phyloP scores from a whole-genome alignment of 37 sponge, comb jelly and placozoan genomes.

The Aplysina aerophoba region DNA sequence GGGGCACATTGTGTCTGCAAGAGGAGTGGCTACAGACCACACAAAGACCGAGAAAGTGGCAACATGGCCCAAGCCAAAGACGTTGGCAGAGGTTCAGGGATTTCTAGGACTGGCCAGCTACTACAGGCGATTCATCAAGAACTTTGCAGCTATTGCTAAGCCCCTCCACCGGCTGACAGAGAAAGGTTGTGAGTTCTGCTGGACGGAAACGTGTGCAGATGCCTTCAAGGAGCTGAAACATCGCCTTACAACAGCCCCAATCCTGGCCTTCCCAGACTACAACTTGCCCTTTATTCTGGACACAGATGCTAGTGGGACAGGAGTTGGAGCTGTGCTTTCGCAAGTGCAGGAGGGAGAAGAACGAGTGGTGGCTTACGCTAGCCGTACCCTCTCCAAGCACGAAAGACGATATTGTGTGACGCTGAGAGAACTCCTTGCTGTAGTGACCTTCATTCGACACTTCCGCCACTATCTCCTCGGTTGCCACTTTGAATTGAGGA shows the following conservation, averaged over 20 bases:
- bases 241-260: background rate
- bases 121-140: slow-evolving; percentile 15
- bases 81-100: background rate
- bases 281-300: background rate
- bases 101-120: slow-evolving; percentile 8
- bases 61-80: background rate
- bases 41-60: background rate
- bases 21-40: slow-evolving; percentile 4
- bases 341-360: slow-evolving; percentile 18
- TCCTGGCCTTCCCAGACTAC: slow-evolving; percentile 17
- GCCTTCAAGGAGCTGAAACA: background rate
- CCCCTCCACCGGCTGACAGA: slow-evolving; percentile 41
- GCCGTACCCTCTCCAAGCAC: slow-evolving; percentile 4
- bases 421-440: slow-evolving; percentile 36
- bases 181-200: background rate
- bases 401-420: slow-evolving; percentile 46
- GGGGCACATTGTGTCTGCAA: slow-evolving; percentile 47
- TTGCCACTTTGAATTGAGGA: slow-evolving; percentile 13
- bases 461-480: slow-evolving; percentile 26
- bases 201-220: background rate
- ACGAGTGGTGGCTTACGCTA: slow-evolving; percentile 36
- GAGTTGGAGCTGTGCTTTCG: background rate
- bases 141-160: slow-evolving; percentile 43
- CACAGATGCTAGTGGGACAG: slow-evolving; percentile 9
- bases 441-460: slow-evolving; percentile 26